Evolutionary conservation across 2,888 invertebrate species (phyloP), one percentile per base, ranked within the genome.

Genomic region (Villa cingulata): DNA sequence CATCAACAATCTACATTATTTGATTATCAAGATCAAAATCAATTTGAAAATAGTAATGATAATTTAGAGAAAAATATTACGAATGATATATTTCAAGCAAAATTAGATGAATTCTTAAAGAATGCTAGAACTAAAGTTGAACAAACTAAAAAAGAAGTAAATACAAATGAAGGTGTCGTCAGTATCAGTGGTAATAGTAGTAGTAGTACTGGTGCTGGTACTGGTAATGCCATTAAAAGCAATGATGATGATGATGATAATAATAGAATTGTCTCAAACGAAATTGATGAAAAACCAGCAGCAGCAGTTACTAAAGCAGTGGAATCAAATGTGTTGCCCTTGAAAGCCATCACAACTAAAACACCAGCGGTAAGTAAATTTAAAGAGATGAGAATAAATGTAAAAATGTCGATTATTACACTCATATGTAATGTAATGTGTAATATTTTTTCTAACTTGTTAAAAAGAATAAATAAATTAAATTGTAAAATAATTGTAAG

Each of bases 81-180:
- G 2, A 62, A 59, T 47, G 62, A 63, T 41, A 54, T 55, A 37
- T 67, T 66, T 36, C 60, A 66, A 46, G 58, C 58, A 32, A 63
- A 64, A 50, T 53, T 66, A 27, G 64, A 66, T 47, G 60, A 61
- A 46, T 66, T 62, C 43, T 56, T 65, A 1, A 66, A 63, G 53
- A 61, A 58, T 38, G 62, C 60, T 15, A 61, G 64, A 12, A 62
- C 60, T 6, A 61, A 63, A 48, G 54, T 63, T 20, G 48, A 55
- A 16, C 18, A 41, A 23, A 41, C 39, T 9, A 46, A 48, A 19
- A 50, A 51, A 20, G 43, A 48, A 3, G 16, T 17, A 34, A 34
- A 23, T 23, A 23, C n/a, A n/a, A n/a, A n/a, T n/a, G n/a, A n/a
- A n/a, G n/a, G n/a, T n/a, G n/a, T n/a, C n/a, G n/a, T n/a, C n/a